Evolutionary conservation across 2,113 vertebrate species (phyloP).

Genomic region (Phylloscopus trochiloides): DNA sequence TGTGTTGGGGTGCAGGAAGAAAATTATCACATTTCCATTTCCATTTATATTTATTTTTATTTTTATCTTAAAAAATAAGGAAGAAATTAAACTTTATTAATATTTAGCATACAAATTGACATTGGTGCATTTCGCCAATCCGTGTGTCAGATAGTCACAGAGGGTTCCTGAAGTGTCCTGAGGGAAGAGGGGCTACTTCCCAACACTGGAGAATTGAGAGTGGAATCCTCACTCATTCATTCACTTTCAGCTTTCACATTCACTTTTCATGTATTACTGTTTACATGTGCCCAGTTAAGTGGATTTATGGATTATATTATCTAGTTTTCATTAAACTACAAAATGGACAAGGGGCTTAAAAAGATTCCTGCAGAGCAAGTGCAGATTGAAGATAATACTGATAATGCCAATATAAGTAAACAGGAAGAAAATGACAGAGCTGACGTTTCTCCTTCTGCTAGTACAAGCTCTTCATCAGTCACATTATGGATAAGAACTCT

Average conservation of each 20-base stretch:
- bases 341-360: neutral
- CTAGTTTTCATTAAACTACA: neutral
- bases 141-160: neutral
- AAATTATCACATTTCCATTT: neutral
- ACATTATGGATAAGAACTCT: neutral
- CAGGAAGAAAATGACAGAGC: neutral
- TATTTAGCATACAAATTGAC: neutral
- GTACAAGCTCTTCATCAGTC: neutral
- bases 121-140: neutral
- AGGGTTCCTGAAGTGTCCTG: neutral
- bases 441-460: neutral
- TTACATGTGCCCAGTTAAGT: neutral
- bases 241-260: neutral
- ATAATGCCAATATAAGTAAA: neutral
- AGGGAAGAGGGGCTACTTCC: neutral
- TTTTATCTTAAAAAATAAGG: neutral
- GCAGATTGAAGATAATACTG: neutral
- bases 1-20: neutral
- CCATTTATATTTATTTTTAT: neutral
- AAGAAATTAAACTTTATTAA: neutral
- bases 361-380: neutral
- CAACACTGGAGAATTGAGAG: rapidly evolving
- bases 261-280: neutral
- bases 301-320: neutral
- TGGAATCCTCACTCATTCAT: neutral